A percentile compares a stretch with the other conserved stretches of the same genome.
Conservation (phyloP, 2,888 invertebrate species). For the Orthonychiurus folsomi region DNA sequence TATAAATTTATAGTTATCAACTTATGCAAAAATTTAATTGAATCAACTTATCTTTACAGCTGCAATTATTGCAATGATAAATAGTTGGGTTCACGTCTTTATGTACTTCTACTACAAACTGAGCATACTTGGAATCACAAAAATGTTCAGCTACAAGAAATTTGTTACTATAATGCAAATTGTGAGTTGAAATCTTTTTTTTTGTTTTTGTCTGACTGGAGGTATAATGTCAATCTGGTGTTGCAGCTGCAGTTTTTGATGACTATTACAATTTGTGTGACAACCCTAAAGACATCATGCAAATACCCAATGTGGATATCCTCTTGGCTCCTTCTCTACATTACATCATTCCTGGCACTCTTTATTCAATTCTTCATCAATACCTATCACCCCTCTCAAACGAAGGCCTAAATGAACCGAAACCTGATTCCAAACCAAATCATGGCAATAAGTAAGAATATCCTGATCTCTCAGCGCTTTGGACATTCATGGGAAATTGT, state of each 20-base stretch:
- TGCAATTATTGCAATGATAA: constrained; percentile 38
- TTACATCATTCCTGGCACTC: constrained; percentile 36
- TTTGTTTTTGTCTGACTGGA: too few relatives aligned
- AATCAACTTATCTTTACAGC: constrained; percentile 26
- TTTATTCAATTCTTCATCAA: constrained; percentile 36
- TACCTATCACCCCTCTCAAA: constrained; percentile 25
- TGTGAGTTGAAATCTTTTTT: constrained; percentile 20
- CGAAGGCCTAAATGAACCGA: background rate
- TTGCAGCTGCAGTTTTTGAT: constrained; percentile 37
- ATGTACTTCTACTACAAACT: constrained; percentile 39
- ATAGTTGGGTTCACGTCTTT: constrained; percentile 40
- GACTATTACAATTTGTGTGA: constrained; percentile 35
- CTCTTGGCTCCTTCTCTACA: constrained; percentile 36
- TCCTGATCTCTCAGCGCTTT: too few relatives aligned
- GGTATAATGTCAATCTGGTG: background rate
- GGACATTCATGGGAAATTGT: too few relatives aligned
- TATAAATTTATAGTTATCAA: too few relatives aligned
- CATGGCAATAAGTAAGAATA: constrained; percentile 1
- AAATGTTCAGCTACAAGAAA: constrained; percentile 31
- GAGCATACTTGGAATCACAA: constrained; percentile 28
- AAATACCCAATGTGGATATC: constrained; percentile 36
- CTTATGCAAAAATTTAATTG: too few relatives aligned
- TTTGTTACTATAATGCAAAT: constrained; percentile 40
- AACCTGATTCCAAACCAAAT: background rate
- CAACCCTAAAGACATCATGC: constrained; percentile 28